Percentiles rank a stretch among this genome's conserved stretches.
These are phyloP conservation scores for Silurus glanis DNA, from an alignment of 2,113 vertebrate species.

Conservation along the genomic window DNA sequence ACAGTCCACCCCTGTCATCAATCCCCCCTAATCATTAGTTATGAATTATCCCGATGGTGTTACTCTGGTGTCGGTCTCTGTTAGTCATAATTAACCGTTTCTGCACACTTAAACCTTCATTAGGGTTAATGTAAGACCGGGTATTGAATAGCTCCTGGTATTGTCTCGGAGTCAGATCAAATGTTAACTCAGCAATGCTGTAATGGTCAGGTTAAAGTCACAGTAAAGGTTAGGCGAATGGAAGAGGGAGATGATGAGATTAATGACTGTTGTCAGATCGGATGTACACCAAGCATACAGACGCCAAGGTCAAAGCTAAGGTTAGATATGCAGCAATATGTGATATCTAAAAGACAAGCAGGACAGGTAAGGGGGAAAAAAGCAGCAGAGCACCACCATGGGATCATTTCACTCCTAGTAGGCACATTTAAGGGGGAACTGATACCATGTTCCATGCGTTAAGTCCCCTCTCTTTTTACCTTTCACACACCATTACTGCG, in stretches of 20 bases:
- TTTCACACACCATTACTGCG: constrained; percentile 47
- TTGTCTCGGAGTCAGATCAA: constrained; percentile 45
- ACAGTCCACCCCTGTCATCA: background rate
- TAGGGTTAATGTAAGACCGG: constrained; percentile 29
- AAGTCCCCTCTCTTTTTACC: constrained; percentile 63
- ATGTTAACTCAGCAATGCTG: constrained; percentile 40
- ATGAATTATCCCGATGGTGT: constrained; percentile 38
- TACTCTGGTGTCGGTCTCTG: constrained; percentile 25
- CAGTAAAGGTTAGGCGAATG: constrained; percentile 46
- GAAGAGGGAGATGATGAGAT: constrained; percentile 28
- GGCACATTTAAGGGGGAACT: constrained; percentile 60
- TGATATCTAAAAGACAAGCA: constrained; percentile 56
- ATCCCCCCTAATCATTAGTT: constrained; percentile 35
- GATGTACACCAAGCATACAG: constrained; percentile 24
- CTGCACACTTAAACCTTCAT: constrained; percentile 42
- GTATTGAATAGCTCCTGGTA: constrained; percentile 23
- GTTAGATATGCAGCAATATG: constrained; percentile 32
- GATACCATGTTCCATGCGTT: constrained; percentile 59
- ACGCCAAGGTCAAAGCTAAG: constrained; percentile 10
- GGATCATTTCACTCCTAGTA: constrained; percentile 63
- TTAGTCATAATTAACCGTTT: constrained; percentile 44
- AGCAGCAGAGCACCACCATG: constrained; percentile 55
- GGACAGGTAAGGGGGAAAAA: constrained; percentile 42
- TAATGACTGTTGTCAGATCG: constrained; percentile 50
- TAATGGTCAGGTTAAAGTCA: constrained; percentile 39